A percentile compares a stretch with the other conserved stretches of the same genome.
phyloP scores from a whole-genome alignment of 2,888 invertebrate species.

The Byasa hedistus region DNA sequence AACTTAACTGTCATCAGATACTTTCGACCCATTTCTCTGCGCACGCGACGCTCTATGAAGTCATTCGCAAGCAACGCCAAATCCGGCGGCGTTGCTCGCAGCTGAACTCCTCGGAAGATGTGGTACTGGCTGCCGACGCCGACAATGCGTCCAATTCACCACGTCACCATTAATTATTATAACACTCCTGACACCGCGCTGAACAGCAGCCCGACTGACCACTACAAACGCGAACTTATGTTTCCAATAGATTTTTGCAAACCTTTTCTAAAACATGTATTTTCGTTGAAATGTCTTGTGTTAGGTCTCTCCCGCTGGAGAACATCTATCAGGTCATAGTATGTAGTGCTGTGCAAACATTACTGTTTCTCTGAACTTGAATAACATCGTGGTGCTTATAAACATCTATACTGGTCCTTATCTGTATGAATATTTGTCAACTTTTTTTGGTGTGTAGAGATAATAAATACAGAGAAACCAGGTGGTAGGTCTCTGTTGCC shows the following conservation, averaged over 20 bases:
- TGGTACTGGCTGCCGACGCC: background rate
- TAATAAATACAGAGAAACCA: too few species aligned
- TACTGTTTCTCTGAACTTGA: too few species aligned
- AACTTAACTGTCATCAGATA: background rate
- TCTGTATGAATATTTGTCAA: too few species aligned
- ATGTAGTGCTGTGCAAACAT: too few species aligned
- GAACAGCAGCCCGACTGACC: background rate
- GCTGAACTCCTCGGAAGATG: slow-evolving; percentile 4
- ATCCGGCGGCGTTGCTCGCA: slow-evolving; percentile 8
- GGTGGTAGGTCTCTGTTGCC: too few species aligned
- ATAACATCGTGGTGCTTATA: too few species aligned
- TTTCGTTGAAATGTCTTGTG: too few species aligned
- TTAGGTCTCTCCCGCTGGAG: background rate
- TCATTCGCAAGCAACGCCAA: slow-evolving; percentile 7
- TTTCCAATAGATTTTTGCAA: background rate
- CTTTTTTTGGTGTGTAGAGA: too few species aligned
- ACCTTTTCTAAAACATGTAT: too few species aligned
- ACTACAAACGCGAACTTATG: background rate
- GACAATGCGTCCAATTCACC: slow-evolving; percentile 6
- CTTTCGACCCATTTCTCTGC: slow-evolving; percentile 8
- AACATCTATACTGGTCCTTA: too few species aligned
- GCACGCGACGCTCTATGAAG: background rate
- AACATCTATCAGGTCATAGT: too few species aligned
- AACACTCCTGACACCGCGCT: background rate
- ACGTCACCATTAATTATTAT: slow-evolving; percentile 11